Evolutionary conservation across 2,113 vertebrate species (phyloP).

Genomic region (Lepus americanus): DNA sequence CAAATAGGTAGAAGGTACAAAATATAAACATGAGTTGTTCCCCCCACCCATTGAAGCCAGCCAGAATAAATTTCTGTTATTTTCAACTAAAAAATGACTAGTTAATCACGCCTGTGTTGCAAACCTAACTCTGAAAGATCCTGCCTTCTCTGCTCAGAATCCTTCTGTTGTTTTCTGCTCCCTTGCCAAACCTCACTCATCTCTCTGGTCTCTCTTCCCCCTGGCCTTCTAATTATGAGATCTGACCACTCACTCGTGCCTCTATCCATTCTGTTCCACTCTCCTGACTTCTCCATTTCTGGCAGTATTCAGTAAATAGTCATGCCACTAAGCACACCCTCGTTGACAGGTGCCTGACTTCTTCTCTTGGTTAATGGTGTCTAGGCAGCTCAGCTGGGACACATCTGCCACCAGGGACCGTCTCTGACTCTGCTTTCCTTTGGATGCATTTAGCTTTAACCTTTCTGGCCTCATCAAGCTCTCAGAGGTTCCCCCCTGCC

Average conservation of each 20-base stretch:
- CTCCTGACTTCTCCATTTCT: constrained; percentile 51
- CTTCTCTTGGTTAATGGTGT: constrained; percentile 56
- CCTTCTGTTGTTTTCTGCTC: neutral
- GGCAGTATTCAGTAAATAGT: constrained; percentile 35
- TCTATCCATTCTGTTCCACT: constrained; percentile 9
- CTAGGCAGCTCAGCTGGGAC: constrained; percentile 3
- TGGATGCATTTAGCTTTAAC: constrained; percentile 63
- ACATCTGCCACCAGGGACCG: neutral
- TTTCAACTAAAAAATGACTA: neutral
- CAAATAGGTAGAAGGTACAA: neutral
- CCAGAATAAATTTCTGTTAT: neutral
- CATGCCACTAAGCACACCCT: neutral
- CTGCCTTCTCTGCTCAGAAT: neutral
- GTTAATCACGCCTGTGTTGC: neutral
- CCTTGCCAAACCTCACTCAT: neutral
- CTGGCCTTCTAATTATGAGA: neutral
- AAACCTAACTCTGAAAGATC: neutral
- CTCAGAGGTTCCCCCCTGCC: constrained; percentile 15
- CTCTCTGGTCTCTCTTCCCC: neutral
- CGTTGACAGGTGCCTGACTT: constrained; percentile 52
- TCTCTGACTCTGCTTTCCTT: constrained; percentile 52
- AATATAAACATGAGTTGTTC: neutral
- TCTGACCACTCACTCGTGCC: neutral
- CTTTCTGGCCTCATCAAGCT: constrained; percentile 27
- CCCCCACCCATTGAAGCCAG: neutral